Base-by-base conservation (phyloP, 2,888 invertebrate species). In the Leptarthrus brevirostris region DNA sequence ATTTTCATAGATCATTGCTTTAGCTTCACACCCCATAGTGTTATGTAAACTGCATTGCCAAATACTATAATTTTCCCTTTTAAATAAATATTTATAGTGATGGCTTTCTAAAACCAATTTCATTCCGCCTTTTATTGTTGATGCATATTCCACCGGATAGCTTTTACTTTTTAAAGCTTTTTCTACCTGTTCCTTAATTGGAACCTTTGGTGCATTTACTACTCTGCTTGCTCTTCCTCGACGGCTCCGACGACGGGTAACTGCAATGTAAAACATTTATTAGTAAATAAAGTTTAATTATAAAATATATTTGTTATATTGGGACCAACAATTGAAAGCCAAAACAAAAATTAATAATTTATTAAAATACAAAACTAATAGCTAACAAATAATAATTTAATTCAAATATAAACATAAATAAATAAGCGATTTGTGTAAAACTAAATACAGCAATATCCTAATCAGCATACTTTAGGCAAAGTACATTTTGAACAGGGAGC, bases 51-150 rank as follows among this genome's bases (percentile, higher is more conserved):
- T 36, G 26, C 76, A 76, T 4, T 72, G 73, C 72, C 73, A 76
- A 30, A 74, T 49, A 24, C 64, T 81, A 61, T 78, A 83, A 30
- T 80, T 79, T 10, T 80, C 81, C 61, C 83, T 81, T 16, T 84
- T 84, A 77, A 81, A 84, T 34, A 81, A 80, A 61, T 83, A 84
- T 64, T 80, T 81, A 53, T 82, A 84, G 58, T 84, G 81, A 76
- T 84, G 84, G 0, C 83, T 83, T 34, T 83, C 81, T n/a, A 79
- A 82, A 2, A 83, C 74, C 22, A 84, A 77, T 74, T 84, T 84
- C 77, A 84, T 83, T n/a, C 83, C 83, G 61, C 84, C 84, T 74
- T 83, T 83, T 0, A 83, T 83, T 0, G 84, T 82, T 2, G 84
- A 84, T 1, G 81, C 83, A 74, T 83, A 84, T 0, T 83, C 79